Percentiles rank a stretch among this genome's conserved stretches.
Conservation (phyloP, 2,888 invertebrate species). For the Hydrotaea diabolus region DNA sequence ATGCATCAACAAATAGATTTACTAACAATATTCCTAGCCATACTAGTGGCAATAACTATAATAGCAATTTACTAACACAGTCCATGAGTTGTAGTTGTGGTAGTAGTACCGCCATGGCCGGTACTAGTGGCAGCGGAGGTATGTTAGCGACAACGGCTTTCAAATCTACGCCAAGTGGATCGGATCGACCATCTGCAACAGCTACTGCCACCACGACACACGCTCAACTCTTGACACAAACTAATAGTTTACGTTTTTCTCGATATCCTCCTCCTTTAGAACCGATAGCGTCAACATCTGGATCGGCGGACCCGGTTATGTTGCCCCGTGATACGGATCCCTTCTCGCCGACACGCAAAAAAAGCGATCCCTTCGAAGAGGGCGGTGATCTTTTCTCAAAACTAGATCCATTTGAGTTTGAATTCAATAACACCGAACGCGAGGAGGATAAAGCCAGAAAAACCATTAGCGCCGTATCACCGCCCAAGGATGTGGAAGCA, state of each 20-base stretch:
- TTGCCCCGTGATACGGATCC: slow-evolving; percentile 80
- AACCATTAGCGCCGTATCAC: slow-evolving; percentile 30
- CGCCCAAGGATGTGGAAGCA: slow-evolving; percentile 10
- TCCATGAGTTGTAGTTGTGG: slow-evolving; percentile 22
- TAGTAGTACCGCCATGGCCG: slow-evolving; percentile 30
- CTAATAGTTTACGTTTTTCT: slow-evolving; percentile 67
- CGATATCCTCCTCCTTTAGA: slow-evolving; percentile 64
- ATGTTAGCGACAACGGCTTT: slow-evolving; percentile 34
- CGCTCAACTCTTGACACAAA: slow-evolving; percentile 53
- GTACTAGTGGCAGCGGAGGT: slow-evolving; percentile 35
- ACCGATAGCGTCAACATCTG: slow-evolving; percentile 67
- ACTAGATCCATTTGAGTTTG: slow-evolving; percentile 80
- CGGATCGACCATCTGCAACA: slow-evolving; percentile 25
- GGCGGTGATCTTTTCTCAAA: slow-evolving; percentile 79
- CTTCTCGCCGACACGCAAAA: slow-evolving; percentile 80
- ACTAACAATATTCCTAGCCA: slow-evolving; percentile 44
- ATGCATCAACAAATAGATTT: slow-evolving; percentile 60
- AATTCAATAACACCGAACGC: slow-evolving; percentile 70
- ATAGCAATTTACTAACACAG: slow-evolving; percentile 15
- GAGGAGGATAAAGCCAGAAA: slow-evolving; percentile 52
- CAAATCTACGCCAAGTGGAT: slow-evolving; percentile 2
- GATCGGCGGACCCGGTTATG: slow-evolving; percentile 79
- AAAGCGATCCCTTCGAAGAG: slow-evolving; percentile 86
- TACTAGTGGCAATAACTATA: slow-evolving; percentile 16
- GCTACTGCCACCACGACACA: slow-evolving; percentile 32